Percentiles rank a stretch among this genome's conserved stretches.
phyloP scores from a whole-genome alignment of 2,797 vertebrate species.

The Anguilla anguilla region DNA sequence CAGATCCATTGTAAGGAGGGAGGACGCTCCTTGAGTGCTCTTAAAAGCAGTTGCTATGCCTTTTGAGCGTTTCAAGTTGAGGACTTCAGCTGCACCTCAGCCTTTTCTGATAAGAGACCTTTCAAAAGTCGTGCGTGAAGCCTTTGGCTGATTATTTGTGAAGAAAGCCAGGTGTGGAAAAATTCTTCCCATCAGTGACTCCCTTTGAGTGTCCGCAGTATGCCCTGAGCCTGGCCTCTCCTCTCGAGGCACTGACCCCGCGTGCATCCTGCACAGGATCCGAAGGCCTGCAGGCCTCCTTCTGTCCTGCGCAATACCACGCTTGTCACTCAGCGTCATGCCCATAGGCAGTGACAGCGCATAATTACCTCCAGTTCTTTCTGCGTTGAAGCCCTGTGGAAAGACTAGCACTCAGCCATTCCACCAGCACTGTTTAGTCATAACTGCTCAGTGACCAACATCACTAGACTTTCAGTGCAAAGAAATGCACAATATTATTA shows the following conservation, averaged over 20 bases:
- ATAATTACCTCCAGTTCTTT: background rate
- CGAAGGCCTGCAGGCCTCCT: background rate
- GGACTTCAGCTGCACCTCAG: background rate
- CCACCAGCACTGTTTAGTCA: background rate
- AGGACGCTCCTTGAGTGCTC: background rate
- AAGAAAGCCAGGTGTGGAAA: background rate
- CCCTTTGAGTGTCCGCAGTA: background rate
- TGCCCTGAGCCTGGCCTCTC: background rate
- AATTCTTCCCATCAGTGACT: background rate
- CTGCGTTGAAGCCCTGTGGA: background rate
- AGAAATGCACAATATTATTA: background rate
- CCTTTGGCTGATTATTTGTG: background rate
- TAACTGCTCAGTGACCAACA: background rate
- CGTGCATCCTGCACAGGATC: background rate
- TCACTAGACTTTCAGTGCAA: background rate
- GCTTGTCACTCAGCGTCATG: background rate
- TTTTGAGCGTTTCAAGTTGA: background rate
- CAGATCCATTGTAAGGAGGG: background rate
- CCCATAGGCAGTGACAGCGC: background rate
- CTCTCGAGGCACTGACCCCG: background rate
- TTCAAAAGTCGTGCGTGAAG: background rate
- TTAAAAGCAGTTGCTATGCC: background rate
- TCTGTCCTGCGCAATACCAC: background rate
- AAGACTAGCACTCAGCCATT: background rate
- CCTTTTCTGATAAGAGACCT: background rate